These are phyloP conservation scores for Coenonympha glycerion DNA, from an alignment of 2,888 invertebrate species.

Conservation along the genomic window DNA sequence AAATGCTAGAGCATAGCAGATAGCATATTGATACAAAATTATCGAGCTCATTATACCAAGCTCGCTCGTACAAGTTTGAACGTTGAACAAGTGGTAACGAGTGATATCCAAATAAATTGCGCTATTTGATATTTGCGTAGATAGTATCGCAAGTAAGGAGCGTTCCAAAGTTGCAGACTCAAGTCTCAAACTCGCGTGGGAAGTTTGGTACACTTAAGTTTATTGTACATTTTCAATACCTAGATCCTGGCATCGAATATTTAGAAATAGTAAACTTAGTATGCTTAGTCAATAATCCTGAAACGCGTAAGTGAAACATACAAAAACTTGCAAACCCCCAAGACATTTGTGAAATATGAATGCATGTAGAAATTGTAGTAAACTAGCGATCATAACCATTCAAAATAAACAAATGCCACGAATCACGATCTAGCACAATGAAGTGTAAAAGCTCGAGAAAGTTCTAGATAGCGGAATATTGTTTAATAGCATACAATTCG, in stretches of 20 bases:
- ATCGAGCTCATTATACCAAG: constrained; percentile 27
- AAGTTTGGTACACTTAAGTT: constrained; percentile 39
- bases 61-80: constrained; percentile 28
- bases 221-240: constrained; percentile 25
- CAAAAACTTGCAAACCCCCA: too few relatives aligned
- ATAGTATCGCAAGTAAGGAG: constrained; percentile 38
- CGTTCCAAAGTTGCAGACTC: constrained; percentile 37
- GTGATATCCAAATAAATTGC: constrained; percentile 34
- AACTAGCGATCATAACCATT: too few relatives aligned
- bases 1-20: constrained; percentile 1
- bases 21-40: constrained; percentile 26
- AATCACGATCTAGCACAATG: too few relatives aligned
- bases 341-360: too few relatives aligned
- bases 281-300: neutral
- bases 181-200: constrained; percentile 42
- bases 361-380: too few relatives aligned
- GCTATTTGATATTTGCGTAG: constrained; percentile 33
- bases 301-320: neutral
- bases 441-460: constrained; percentile 19
- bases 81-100: constrained; percentile 32
- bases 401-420: too few relatives aligned
- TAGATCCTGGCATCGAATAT: constrained; percentile 3
- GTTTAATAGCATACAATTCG: constrained; percentile 29
- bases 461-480: constrained; percentile 27
- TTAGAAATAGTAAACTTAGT: neutral